Conservation (phyloP, 1,140 invertebrate species). For the Sinonovacula constricta region DNA sequence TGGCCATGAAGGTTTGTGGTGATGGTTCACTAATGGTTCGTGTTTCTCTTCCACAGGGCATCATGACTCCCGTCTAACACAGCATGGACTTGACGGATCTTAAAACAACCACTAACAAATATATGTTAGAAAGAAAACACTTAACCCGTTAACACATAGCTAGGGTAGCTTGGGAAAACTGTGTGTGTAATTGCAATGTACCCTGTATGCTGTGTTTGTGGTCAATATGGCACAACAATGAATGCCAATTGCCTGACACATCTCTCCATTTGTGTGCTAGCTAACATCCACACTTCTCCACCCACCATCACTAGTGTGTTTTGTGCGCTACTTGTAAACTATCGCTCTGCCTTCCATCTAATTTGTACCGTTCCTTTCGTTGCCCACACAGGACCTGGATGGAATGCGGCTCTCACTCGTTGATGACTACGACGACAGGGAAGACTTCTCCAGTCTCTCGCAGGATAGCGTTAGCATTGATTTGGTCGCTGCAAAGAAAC, state of each 20-base stretch:
- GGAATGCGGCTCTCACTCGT: slow-evolving; percentile 57
- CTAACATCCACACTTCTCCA: slow-evolving; percentile 16
- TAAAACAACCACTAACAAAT: background rate
- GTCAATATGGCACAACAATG: slow-evolving; percentile 1
- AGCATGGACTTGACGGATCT: background rate
- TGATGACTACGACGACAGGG: slow-evolving; percentile 57
- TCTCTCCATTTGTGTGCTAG: slow-evolving; percentile 8
- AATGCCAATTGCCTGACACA: background rate
- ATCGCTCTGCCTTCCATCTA: slow-evolving; percentile 48
- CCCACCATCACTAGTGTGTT: background rate
- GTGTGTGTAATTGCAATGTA: slow-evolving; percentile 7
- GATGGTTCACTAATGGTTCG: slow-evolving; percentile 27
- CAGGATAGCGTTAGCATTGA: slow-evolving; percentile 83
- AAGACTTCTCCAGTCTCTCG: slow-evolving; percentile 32
- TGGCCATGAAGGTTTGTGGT: background rate
- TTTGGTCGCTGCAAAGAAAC: slow-evolving; percentile 88
- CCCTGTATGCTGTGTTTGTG: slow-evolving; percentile 9
- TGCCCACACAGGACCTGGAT: slow-evolving; percentile 52
- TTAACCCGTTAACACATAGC: background rate
- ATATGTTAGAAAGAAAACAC: background rate
- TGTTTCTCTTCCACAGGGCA: slow-evolving; percentile 49
- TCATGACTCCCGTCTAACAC: slow-evolving; percentile 37
- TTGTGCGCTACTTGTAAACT: slow-evolving; percentile 23
- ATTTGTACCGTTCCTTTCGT: slow-evolving; percentile 51
- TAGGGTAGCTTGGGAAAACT: background rate